These are phyloP conservation scores for Psittacus erithacus DNA, from an alignment of 2,113 vertebrate species.

Conservation along the genomic window DNA sequence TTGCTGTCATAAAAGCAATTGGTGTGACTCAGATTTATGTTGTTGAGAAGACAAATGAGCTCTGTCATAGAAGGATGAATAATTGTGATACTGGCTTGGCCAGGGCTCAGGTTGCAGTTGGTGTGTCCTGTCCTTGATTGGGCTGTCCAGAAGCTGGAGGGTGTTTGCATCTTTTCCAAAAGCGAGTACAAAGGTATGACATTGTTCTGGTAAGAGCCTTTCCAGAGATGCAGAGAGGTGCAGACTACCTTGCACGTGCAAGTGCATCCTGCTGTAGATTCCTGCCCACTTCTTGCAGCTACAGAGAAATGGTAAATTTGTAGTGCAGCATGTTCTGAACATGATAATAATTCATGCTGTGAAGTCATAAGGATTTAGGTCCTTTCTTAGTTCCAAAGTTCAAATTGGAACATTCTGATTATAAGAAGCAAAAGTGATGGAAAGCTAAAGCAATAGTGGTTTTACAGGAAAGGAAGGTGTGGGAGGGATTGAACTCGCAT, in stretches of 20 bases:
- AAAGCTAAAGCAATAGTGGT: background rate
- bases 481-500: background rate
- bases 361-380: background rate
- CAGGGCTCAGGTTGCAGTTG: background rate
- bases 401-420: background rate
- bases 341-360: background rate
- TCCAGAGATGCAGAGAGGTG: background rate
- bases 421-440: rapidly evolving
- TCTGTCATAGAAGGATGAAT: background rate
- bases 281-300: background rate
- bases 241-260: background rate
- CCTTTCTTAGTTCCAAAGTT: rapidly evolving
- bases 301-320: background rate
- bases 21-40: background rate
- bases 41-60: background rate
- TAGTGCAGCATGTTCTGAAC: background rate
- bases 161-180: background rate
- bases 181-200: background rate
- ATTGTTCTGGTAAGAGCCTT: background rate
- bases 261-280: background rate
- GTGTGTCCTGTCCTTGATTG: background rate
- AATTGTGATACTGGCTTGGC: background rate
- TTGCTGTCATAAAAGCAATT: background rate
- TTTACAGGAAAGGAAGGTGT: background rate
- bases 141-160: background rate